These are phyloP conservation scores for Apodemia duryi DNA, from an alignment of 2,888 invertebrate genomes.

Conservation along the genomic window DNA sequence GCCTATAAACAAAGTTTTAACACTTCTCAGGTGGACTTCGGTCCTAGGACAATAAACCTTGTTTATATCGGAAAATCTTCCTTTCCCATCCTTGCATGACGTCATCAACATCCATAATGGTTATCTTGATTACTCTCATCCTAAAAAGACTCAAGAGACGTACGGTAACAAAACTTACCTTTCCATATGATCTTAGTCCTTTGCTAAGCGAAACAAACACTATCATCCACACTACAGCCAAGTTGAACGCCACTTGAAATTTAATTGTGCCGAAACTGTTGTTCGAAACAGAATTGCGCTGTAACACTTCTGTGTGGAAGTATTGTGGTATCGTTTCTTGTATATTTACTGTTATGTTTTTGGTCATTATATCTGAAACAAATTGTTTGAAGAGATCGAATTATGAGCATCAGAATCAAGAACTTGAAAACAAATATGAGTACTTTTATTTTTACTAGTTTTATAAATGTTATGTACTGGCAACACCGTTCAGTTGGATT, in stretches of 20 bases:
- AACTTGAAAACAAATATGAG: too few species aligned
- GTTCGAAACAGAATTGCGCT: constrained; percentile 58
- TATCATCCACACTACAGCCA: constrained; percentile 94
- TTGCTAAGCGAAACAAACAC: constrained; percentile 93
- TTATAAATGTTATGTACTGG: constrained; percentile 29
- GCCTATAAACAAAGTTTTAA: too few species aligned
- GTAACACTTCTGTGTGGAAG: constrained; percentile 90
- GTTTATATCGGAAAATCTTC: too few species aligned
- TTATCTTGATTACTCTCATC: too few species aligned
- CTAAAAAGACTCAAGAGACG: neutral
- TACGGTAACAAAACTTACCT: constrained; percentile 68
- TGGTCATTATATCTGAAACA: constrained; percentile 47
- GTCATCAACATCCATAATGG: too few species aligned
- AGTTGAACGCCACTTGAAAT: constrained; percentile 93
- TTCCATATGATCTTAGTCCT: constrained; percentile 91
- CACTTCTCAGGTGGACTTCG: too few species aligned
- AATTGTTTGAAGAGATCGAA: neutral
- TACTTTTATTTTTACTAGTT: neutral
- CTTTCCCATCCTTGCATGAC: too few species aligned
- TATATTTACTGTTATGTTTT: constrained; percentile 56
- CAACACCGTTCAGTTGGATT: constrained; percentile 52
- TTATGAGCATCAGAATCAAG: too few species aligned
- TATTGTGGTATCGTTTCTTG: constrained; percentile 91
- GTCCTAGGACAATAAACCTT: too few species aligned
- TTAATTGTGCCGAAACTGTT: constrained; percentile 82